Base-by-base conservation (phyloP, 2,113 vertebrate genomes). In the Siphamia tubifer region DNA sequence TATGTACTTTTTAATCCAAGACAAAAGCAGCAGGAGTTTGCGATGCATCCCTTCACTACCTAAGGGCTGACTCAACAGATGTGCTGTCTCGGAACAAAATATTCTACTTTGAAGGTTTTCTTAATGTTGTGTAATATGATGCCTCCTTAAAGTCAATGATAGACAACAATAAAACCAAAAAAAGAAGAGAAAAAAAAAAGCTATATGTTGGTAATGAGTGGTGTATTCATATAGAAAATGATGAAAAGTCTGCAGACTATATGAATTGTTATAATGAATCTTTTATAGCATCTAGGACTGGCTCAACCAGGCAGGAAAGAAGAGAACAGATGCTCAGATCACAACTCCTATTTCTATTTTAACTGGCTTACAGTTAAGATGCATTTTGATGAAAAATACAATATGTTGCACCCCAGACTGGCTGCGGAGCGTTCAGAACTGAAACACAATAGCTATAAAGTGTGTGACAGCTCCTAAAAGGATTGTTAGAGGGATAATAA, bases 401-500 rank as follows among this genome's bases (percentile, higher is more conserved):
- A 56, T 57, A 58, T 68, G 52, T 69, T 79, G 62, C 56, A 54
- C 40, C 58, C 32, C 49, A 53, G 28, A 51, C 63, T 47, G 8
- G 74, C 53, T 65, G 17, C 24, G 39, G 48, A 76, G 72, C 40
- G 64, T 67, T 79, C 82, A 84, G 71, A 62, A 63, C 61, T 62
- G 66, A 66, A 84, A 66, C 86, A 90, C 85, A 90, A 89, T 82
- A 60, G 71, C 84, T 64, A 49, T 77, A 83, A 83, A 88, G 70
- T 88, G 81, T 88, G 88, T 90, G 90, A 91, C 88, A 89, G 87
- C 84, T 86, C 82, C 66, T 90, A 87, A 90, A 90, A 77, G 88
- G 88, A 91, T 91, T 91, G 86, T 89, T 85, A 85, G 80, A 75
- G 76, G 87, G 85, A 90, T 91, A 90, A 89, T 90, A 90, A 87